A percentile compares a stretch with the other conserved stretches of the same genome.
Evolutionary conservation across 2,113 vertebrate genomes (phyloP).

Genomic region (Gambusia affinis): DNA sequence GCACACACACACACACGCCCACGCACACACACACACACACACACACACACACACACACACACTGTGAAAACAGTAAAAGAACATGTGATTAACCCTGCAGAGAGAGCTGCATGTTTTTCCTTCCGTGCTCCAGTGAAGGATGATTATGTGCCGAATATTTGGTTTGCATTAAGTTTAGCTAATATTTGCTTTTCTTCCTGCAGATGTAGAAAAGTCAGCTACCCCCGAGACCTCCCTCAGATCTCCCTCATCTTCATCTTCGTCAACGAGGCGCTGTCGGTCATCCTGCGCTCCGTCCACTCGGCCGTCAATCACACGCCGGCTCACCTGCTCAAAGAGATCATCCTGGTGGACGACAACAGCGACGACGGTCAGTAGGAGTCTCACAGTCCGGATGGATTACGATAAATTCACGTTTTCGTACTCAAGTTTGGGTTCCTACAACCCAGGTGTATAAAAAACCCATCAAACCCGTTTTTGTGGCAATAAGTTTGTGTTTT

Average conservation of each 20-base stretch:
- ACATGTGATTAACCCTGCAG: constrained; percentile 14
- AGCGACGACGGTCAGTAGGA: constrained; percentile 89
- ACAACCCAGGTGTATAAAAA: too few relatives aligned
- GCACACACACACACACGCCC: not conserved
- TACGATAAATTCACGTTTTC: too few relatives aligned
- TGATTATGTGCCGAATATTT: not conserved
- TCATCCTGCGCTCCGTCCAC: constrained; percentile 95
- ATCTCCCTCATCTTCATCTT: constrained; percentile 99
- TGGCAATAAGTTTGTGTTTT: too few relatives aligned
- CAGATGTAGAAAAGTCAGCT: constrained; percentile 92
- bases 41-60: too few relatives aligned
- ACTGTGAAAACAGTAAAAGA: not conserved
- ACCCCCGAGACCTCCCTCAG: constrained; percentile 90
- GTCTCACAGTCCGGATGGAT: too few relatives aligned
- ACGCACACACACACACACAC: too few relatives aligned
- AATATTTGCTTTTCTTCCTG: not conserved
- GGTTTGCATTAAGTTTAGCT: not conserved
- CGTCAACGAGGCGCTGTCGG: constrained; percentile 95
- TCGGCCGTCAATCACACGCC: constrained; percentile 95
- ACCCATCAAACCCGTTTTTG: too few relatives aligned
- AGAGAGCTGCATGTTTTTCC: constrained; percentile 5
- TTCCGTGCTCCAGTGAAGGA: constrained; percentile 23
- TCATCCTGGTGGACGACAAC: constrained; percentile 97
- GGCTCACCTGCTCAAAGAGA: constrained; percentile 92
- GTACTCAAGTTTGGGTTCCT: too few relatives aligned